These are phyloP conservation scores for Clivina fossor DNA, from an alignment of 2,888 invertebrate genomes.

Conservation along the genomic window DNA sequence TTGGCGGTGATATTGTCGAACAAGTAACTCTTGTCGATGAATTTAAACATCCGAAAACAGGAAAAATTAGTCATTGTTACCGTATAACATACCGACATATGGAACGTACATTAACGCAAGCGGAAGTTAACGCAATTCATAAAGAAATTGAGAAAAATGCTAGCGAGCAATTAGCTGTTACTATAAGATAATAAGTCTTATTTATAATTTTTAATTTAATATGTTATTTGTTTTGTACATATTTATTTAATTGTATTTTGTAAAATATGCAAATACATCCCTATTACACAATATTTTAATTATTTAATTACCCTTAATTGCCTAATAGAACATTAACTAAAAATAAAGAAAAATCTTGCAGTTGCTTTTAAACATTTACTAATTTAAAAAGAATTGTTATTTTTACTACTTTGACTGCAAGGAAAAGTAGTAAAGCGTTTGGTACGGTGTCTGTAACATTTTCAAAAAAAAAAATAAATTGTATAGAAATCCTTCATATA, in stretches of 20 bases:
- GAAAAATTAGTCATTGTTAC: conserved; percentile 84
- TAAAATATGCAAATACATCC: no score
- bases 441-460: no score
- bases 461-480: no score
- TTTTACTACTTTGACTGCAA: no score
- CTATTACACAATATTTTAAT: no score
- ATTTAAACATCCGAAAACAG: conserved; percentile 83
- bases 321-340: no score
- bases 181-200: conserved; percentile 48
- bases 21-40: conserved; percentile 84
- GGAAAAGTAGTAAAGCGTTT: no score
- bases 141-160: conserved; percentile 67
- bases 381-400: no score
- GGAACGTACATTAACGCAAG: conserved; percentile 83
- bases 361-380: no score
- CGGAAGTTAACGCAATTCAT: conserved; percentile 86
- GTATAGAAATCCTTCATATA: no score
- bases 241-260: conserved; percentile 10
- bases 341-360: no score
- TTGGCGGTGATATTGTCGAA: conserved; percentile 93
- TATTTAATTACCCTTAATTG: no score
- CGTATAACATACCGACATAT: conserved; percentile 90
- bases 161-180: conserved; percentile 54
- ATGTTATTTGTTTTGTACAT: conserved; percentile 13
- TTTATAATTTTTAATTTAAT: neutral